Conservation (phyloP, 2,888 invertebrate genomes). For the Agapetus fuscipes region DNA sequence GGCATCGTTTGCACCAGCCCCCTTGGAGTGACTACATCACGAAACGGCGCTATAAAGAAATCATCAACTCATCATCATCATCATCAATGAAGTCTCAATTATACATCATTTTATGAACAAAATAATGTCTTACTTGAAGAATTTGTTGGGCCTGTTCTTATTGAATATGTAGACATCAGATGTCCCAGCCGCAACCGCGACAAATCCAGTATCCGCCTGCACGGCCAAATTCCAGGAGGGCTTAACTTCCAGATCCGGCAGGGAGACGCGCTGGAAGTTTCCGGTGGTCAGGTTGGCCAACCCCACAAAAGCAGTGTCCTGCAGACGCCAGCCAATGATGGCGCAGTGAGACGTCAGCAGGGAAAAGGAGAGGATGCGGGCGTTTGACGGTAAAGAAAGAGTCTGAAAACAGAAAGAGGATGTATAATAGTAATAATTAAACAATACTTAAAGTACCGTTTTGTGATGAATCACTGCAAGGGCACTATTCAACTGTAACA, state of each 20-base stretch:
- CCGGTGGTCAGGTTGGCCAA: slow-evolving; percentile 33
- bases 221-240: slow-evolving; percentile 23
- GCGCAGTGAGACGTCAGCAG: slow-evolving; percentile 34
- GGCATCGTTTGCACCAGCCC: too few species aligned
- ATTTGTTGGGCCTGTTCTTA: slow-evolving; percentile 24
- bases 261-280: too few species aligned
- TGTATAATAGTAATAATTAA: not conserved
- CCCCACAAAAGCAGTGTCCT: slow-evolving; percentile 24
- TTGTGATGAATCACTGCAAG: too few species aligned
- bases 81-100: too few species aligned
- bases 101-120: too few species aligned
- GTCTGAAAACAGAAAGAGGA: slow-evolving; percentile 31
- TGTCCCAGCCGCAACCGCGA: slow-evolving; percentile 36
- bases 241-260: too few species aligned
- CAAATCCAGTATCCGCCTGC: slow-evolving; percentile 34
- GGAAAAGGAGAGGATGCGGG: slow-evolving; percentile 33
- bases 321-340: slow-evolving; percentile 28
- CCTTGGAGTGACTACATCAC: too few species aligned
- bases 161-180: slow-evolving; percentile 34
- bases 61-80: too few species aligned
- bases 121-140: slow-evolving; percentile 15
- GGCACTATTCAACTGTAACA: too few species aligned
- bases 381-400: slow-evolving; percentile 27
- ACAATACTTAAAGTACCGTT: too few species aligned
- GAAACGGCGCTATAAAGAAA: too few species aligned